Percentiles rank a stretch among this genome's conserved stretches.
Evolutionary conservation across 2,888 invertebrate species (phyloP).

Genomic region (Antheraea assamensis): DNA sequence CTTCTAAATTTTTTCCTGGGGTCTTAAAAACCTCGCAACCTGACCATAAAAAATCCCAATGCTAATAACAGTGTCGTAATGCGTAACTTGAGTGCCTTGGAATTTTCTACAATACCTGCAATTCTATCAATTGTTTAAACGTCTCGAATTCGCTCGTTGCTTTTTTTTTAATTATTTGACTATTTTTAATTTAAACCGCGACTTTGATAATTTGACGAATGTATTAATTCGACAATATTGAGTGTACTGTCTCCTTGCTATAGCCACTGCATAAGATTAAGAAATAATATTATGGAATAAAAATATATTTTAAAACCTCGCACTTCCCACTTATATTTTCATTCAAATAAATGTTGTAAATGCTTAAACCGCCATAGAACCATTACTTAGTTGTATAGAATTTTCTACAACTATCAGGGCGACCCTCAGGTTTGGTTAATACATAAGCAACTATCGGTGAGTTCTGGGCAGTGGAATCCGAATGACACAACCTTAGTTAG

Average conservation of each 20-base stretch:
- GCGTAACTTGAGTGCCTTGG: not conserved
- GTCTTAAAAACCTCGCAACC: too few relatives aligned
- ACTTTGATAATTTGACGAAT: not conserved
- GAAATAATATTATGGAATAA: not conserved
- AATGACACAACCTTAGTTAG: too few relatives aligned
- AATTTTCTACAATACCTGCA: not conserved
- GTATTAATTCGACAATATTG: not conserved
- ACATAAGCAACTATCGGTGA: not conserved
- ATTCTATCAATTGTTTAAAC: not conserved
- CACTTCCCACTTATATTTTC: not conserved
- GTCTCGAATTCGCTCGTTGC: not conserved
- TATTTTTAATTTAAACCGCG: not conserved
- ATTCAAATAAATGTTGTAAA: not conserved
- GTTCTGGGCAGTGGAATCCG: not conserved
- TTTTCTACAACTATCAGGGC: too few relatives aligned
- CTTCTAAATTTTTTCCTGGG: too few relatives aligned
- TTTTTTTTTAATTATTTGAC: not conserved
- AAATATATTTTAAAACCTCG: not conserved
- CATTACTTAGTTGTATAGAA: too few relatives aligned
- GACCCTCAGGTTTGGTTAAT: not conserved
- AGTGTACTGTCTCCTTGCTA: conserved; percentile 1
- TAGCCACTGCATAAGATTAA: not conserved
- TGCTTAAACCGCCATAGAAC: too few relatives aligned
- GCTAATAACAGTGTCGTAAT: too few relatives aligned
- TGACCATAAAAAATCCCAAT: too few relatives aligned